These are phyloP conservation scores for Cygnus olor DNA, from an alignment of 2,797 vertebrate species.

Conservation along the genomic window DNA sequence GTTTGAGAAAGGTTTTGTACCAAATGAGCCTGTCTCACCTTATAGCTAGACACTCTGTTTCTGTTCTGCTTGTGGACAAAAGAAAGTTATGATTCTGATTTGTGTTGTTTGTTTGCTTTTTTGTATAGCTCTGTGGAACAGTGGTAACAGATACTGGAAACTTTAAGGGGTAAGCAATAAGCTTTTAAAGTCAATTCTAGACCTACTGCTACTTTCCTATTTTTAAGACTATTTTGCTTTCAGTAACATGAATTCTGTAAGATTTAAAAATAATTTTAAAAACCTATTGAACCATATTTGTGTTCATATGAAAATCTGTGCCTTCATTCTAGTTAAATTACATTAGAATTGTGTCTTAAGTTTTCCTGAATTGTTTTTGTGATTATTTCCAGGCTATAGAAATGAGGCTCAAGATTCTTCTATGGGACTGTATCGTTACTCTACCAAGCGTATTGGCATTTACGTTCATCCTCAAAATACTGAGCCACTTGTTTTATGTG, in stretches of 20 bases:
- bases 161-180: conserved; percentile 64
- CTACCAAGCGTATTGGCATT: conserved; percentile 5
- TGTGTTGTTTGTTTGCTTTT: conserved; percentile 8
- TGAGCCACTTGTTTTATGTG: conserved; percentile 31
- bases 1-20: background rate
- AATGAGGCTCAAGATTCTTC: conserved; percentile 45
- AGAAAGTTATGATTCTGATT: background rate
- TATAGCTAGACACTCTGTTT: background rate
- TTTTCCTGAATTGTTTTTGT: conserved; percentile 33
- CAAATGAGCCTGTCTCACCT: background rate
- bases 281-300: background rate
- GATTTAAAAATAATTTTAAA: background rate
- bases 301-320: background rate
- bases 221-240: background rate
- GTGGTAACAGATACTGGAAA: conserved; percentile 78
- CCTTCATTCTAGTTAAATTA: background rate
- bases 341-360: background rate
- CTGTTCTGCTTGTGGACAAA: background rate
- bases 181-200: background rate
- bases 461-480: conserved; percentile 26
- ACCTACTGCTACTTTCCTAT: background rate
- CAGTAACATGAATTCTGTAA: background rate
- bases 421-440: background rate
- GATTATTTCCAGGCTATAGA: conserved; percentile 62
- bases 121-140: conserved; percentile 80